Evolutionary conservation across 2,888 invertebrate genomes (phyloP), one percentile per base, ranked within the genome.

Genomic region (Heliothis peltigera): DNA sequence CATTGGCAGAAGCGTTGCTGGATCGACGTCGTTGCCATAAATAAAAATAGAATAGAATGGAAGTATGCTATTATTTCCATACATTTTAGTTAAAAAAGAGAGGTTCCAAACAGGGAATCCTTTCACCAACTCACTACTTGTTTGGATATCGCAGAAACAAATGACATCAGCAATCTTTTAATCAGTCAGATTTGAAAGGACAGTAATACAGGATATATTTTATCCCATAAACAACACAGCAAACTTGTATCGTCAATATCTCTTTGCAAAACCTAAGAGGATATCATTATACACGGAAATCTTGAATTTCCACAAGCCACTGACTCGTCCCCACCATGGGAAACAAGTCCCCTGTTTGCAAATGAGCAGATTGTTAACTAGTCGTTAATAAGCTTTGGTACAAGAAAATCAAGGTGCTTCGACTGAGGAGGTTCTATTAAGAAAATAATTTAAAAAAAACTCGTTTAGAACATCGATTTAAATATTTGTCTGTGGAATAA

Each of bases 221-320:
- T 39, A 39, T 39, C 39, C 5, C 39, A 1, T 5, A 39, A 8
- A 39, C 5, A n/a, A n/a, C n/a, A 39, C 32, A 32, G 32, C 12
- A 39, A n/a, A n/a, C 39, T 39, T 5, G 15, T n/a, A 39, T 39
- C 10, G 39, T n/a, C 39, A n/a, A 39, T 39, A 39, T 39, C 39
- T 5, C 39, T 39, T 39, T 39, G n/a, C n/a, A 39, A 15, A 39
- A n/a, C 39, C 21, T 52, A 21, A 44, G 17, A n/a, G 19, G 12
- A 21, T 71, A 71, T 51, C 17, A 44, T 48, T 18, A 65, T 49
- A 66, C 48, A 49, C 58, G 53, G 52, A 66, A 53, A 73, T 49
- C 73, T 49, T 54, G 69, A 52, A 58, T 67, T 51, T 35, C 49
- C 32, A 53, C 39, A 22, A 64, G 44, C 15, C 12, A 21, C 72